These are phyloP conservation scores for Chymomyza procnemis DNA, from an alignment of 2,888 invertebrate genomes.

Conservation along the genomic window DNA sequence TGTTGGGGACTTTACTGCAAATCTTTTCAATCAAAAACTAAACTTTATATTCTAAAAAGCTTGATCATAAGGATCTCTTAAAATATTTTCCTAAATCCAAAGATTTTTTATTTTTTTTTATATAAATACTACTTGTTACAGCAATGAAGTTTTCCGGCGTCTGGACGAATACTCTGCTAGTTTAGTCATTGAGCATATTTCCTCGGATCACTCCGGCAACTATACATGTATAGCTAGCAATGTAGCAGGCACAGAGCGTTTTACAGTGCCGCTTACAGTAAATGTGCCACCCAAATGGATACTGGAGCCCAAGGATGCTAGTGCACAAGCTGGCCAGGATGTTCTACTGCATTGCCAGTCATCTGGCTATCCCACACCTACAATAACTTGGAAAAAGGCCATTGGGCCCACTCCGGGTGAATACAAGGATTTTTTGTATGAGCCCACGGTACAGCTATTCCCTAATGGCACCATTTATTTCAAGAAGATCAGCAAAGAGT, in stretches of 20 bases:
- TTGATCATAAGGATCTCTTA: too few species aligned
- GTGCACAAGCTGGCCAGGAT: slow-evolving; percentile 89
- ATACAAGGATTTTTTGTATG: slow-evolving; percentile 90
- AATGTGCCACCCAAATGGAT: slow-evolving; percentile 95
- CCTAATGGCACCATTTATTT: slow-evolving; percentile 91
- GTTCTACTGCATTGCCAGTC: slow-evolving; percentile 92
- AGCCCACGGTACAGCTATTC: slow-evolving; percentile 87
- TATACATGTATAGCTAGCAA: slow-evolving; percentile 94
- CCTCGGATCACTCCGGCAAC: slow-evolving; percentile 91
- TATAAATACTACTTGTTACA: slow-evolving; percentile 57
- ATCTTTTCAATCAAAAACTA: too few species aligned
- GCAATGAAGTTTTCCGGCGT: slow-evolving; percentile 81
- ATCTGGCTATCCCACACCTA: slow-evolving; percentile 93
- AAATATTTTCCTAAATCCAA: too few species aligned
- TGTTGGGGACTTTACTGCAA: too few species aligned
- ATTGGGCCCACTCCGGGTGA: slow-evolving; percentile 88
- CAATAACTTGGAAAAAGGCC: slow-evolving; percentile 93
- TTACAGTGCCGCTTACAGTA: slow-evolving; percentile 88
- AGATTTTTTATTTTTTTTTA: too few species aligned
- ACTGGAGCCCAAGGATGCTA: slow-evolving; percentile 90
- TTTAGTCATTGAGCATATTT: slow-evolving; percentile 90
- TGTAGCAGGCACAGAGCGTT: slow-evolving; percentile 88
- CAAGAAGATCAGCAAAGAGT: slow-evolving; percentile 89
- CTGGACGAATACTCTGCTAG: slow-evolving; percentile 92
- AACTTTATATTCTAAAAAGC: too few species aligned